Base-by-base conservation (phyloP, 2,113 vertebrate species). In the Martes martes region DNA sequence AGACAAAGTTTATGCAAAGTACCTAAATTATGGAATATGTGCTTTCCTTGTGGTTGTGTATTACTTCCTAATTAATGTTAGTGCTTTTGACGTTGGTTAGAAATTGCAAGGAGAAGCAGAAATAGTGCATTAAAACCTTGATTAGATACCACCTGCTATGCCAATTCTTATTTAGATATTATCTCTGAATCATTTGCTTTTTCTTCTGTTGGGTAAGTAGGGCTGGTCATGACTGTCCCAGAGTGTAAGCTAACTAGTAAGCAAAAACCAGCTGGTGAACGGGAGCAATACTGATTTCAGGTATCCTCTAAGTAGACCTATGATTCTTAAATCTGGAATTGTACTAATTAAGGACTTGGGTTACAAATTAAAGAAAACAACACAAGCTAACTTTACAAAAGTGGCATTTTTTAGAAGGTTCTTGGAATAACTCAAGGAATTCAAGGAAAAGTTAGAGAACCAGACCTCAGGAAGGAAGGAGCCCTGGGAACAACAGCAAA, bases 351-450 rank as follows among this genome's bases (percentile, higher is more conserved):
- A 85, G 23, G 16, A 23, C 52, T 52, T 47, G 11, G 42, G 6
- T 67, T 92, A 45, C n/a, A 95, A 93, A 95, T 84, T 78, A 83
- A 94, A 82, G 36, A 50, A 83, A 52, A 9, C 28, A 83, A 86
- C 2, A 81, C 21, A 95, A 82, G 7, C 1, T 95, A 87, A 47
- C 33, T 91, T 71, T 79, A 57, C 23, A 24, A 61, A 97, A 59
- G 19, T 31, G 19, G 5, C n/a, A 86, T 24, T 28, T 39, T 50
- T 95, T 33, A 16, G 55, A 93, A 88, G 1, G 0, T 18, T 79
- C 55, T 19, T 74, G 50, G 16, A 63, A 24, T 61, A 84, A 45
- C 63, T 80, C 47, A 61, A 61, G 39, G 3, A 76, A 63, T 81
- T 94, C 14, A 79, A 91, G 45, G 18, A 90, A 83, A 80, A 87